These are phyloP conservation scores for Hydra vulgaris DNA, from an alignment of 30 jellyfish, hydroid and myxozoan species.

Conservation along the genomic window DNA sequence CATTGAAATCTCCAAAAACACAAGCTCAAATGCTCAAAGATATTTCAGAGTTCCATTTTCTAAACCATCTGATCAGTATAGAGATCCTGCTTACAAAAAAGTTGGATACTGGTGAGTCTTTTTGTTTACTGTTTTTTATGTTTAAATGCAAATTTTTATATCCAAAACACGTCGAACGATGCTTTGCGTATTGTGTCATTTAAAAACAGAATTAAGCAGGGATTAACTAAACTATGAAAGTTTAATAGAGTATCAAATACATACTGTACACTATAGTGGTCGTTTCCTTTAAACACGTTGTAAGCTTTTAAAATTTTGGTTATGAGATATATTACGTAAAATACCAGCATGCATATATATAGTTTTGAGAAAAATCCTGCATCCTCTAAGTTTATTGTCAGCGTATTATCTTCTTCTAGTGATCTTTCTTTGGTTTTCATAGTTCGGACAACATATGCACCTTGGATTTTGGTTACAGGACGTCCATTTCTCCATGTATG, in stretches of 20 bases:
- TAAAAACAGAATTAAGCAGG: constrained; percentile 1
- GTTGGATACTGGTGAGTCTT: constrained; percentile 88
- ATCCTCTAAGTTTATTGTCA: background rate
- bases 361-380: constrained; percentile 14
- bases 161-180: background rate
- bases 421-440: constrained; percentile 10
- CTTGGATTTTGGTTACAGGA: constrained; percentile 25
- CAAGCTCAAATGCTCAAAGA: constrained; percentile 53
- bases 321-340: constrained; percentile 10
- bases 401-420: background rate
- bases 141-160: background rate
- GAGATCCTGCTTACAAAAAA: constrained; percentile 63
- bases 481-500: constrained; percentile 19
- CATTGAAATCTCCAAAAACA: background rate
- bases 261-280: background rate
- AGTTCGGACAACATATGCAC: constrained; percentile 15
- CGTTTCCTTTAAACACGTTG: constrained; percentile 20
- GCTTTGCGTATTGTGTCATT: constrained; percentile 12
- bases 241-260: constrained; percentile 18
- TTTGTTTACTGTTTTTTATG: background rate
- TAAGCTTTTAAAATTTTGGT: constrained; percentile 9
- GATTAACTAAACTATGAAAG: constrained; percentile 17
- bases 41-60: constrained; percentile 89
- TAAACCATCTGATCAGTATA: constrained; percentile 66
- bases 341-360: constrained; percentile 14